A percentile compares a stretch with the other conserved stretches of the same genome.
Conservation (phyloP, 2,888 invertebrate genomes). For the Epirrita christyi region DNA sequence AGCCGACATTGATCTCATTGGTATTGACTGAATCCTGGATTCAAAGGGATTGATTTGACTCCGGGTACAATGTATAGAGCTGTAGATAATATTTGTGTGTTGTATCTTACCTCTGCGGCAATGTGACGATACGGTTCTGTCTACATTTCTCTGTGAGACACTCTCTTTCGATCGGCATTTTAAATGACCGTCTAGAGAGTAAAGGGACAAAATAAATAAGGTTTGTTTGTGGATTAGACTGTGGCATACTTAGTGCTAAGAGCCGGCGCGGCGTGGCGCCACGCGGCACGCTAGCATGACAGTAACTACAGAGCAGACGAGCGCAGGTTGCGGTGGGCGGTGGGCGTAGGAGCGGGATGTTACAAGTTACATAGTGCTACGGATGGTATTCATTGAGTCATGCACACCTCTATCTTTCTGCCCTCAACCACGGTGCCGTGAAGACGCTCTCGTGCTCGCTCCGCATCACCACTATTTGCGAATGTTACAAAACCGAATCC, state of each 20-base stretch:
- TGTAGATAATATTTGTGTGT: conserved; percentile 61
- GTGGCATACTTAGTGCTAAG: conserved; percentile 79
- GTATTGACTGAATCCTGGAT: not conserved
- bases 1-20: conserved; percentile 9
- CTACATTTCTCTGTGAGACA: conserved; percentile 84
- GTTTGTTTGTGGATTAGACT: conserved; percentile 80
- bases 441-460: conserved; percentile 99
- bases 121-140: conserved; percentile 82
- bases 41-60: conserved; percentile 5
- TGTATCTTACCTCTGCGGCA: conserved; percentile 82
- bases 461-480: conserved; percentile 99
- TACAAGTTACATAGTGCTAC: conserved; percentile 87
- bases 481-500: conserved; percentile 99
- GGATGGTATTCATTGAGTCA: conserved; percentile 89
- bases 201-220: conserved; percentile 86
- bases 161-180: conserved; percentile 85
- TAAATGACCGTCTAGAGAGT: conserved; percentile 89
- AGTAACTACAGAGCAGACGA: conserved; percentile 84
- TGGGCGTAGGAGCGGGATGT: conserved; percentile 86
- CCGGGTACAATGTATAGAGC: conserved; percentile 50
- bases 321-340: conserved; percentile 81
- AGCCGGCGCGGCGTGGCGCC: conserved; percentile 45
- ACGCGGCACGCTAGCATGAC: conserved; percentile 74
- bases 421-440: conserved; percentile 99
- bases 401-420: conserved; percentile 99